A percentile compares a stretch with the other conserved stretches of the same genome.
Evolutionary conservation across 1,140 invertebrate genomes (phyloP).

Genomic region (Caenorhabditis elegans): WBcel235 BX284605.5:8197001-8197500

Average conservation of each 20-base stretch:
- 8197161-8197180: not conserved
- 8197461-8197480: slow-evolving; percentile 39
- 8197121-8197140: slow-evolving; percentile 33
- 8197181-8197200: slow-evolving; percentile 40
- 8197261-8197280: slow-evolving; percentile 32
- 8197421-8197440: slow-evolving; percentile 43
- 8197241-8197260: slow-evolving; percentile 25
- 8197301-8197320: slow-evolving; percentile 44
- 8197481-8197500: slow-evolving; percentile 39
- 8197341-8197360: slow-evolving; percentile 38
- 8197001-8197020: not conserved
- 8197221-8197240: slow-evolving; percentile 29
- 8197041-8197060: slow-evolving; percentile 36
- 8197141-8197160: slow-evolving; percentile 13
- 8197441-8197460: slow-evolving; percentile 43
- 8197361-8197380: slow-evolving; percentile 34
- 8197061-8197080: slow-evolving; percentile 34
- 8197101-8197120: not conserved
- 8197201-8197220: slow-evolving; percentile 19
- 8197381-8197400: too few relatives aligned
- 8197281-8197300: slow-evolving; percentile 43
- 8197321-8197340: slow-evolving; percentile 38
- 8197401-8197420: slow-evolving; percentile 29
- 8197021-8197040: not conserved
- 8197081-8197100: slow-evolving; percentile 29